Conservation (phyloP, 2,797 vertebrate species). For the Dicrostonyx torquatus region DNA sequence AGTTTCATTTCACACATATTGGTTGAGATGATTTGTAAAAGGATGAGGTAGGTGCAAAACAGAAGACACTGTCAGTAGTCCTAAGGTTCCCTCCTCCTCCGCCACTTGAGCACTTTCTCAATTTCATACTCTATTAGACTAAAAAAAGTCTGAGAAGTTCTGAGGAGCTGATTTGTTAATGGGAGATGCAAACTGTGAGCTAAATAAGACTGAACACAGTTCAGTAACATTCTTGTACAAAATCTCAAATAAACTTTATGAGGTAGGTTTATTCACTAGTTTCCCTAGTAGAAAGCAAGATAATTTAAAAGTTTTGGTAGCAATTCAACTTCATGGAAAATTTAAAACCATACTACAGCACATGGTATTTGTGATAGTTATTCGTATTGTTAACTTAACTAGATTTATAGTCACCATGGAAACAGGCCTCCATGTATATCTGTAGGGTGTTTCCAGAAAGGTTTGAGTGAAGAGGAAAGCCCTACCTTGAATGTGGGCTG, state of each 20-base stretch:
- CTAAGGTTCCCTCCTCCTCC: not conserved
- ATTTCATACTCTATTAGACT: not conserved
- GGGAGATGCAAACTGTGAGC: not conserved
- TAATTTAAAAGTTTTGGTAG: not conserved
- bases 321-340: not conserved
- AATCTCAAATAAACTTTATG: not conserved
- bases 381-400: not conserved
- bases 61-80: conserved; percentile 21
- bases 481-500: not conserved
- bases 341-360: not conserved
- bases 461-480: not conserved
- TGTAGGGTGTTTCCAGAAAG: not conserved
- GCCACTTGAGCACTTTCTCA: not conserved
- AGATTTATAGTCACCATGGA: not conserved
- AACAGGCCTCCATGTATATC: not conserved
- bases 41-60: conserved; percentile 64
- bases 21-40: conserved; percentile 43
- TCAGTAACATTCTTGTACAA: conserved; percentile 13
- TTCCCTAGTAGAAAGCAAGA: not conserved
- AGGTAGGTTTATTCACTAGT: not conserved
- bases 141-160: conserved; percentile 3
- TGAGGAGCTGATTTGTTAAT: not conserved
- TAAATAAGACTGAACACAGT: not conserved
- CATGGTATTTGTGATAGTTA: not conserved
- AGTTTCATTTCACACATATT: conserved; percentile 66